These are phyloP conservation scores for Xylota segnis DNA, from an alignment of 2,888 invertebrate species.

Conservation along the genomic window DNA sequence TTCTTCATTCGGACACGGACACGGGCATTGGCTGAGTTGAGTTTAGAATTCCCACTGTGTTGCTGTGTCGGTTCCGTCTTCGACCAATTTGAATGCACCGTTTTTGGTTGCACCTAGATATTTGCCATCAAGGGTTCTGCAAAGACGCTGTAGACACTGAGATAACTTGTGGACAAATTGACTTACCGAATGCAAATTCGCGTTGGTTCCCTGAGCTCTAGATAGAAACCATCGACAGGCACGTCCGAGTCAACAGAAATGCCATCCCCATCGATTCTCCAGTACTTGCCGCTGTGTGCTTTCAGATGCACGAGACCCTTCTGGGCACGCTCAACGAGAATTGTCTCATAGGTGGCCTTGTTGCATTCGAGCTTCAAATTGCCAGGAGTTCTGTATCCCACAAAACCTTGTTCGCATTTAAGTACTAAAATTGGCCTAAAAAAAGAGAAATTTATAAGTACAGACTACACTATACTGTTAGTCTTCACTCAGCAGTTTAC, in stretches of 20 bases:
- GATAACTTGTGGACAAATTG: neutral
- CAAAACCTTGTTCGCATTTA: conserved; percentile 98
- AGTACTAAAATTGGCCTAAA: conserved; percentile 95
- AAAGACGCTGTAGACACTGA: neutral
- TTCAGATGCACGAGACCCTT: conserved; percentile 96
- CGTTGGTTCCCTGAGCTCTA: conserved; percentile 97
- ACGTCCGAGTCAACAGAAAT: conserved; percentile 94
- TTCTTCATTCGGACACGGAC: conserved; percentile 64
- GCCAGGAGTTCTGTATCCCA: conserved; percentile 92
- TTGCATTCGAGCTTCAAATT: conserved; percentile 96
- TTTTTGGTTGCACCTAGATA: conserved; percentile 96
- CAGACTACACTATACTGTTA: neutral
- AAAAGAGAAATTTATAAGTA: conserved; percentile 45
- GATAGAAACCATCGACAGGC: conserved; percentile 93
- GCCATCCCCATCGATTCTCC: conserved; percentile 95
- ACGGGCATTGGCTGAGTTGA: conserved; percentile 71
- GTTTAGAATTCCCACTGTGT: conserved; percentile 97
- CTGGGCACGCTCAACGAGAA: conserved; percentile 94
- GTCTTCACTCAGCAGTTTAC: conserved; percentile 82
- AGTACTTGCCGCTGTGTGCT: conserved; percentile 97
- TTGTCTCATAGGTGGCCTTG: conserved; percentile 97
- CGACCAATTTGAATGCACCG: conserved; percentile 94
- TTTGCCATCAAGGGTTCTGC: conserved; percentile 86
- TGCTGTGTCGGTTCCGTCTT: conserved; percentile 90
- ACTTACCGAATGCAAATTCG: conserved; percentile 93